Base-by-base conservation (phyloP, 2,888 invertebrate genomes). In the Octodonta nipae region DNA sequence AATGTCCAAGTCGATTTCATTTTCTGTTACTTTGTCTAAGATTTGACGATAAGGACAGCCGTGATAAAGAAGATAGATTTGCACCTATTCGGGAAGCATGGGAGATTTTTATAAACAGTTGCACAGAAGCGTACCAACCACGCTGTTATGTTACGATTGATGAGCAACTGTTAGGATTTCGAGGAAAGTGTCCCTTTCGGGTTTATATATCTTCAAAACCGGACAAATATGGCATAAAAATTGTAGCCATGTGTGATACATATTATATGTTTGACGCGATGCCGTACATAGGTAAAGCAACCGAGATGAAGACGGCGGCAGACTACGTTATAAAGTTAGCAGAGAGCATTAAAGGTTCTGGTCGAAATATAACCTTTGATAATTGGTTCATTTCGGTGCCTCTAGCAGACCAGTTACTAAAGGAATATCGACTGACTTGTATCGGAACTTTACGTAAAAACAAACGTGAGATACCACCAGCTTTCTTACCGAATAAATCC, bases 181-280 rank as follows among this genome's bases (percentile, higher is more conserved):
- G 22, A 10, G 22, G 22, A 11, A n/a, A 11, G 10, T 22, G 22
- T 11, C 22, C 22, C 11, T 22, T 22, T 22, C n/a, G 11, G 22
- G 22, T 22, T 22, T 22, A 22, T 22, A 22, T 10, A 10, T n/a
- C 10, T 22, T 11, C n/a, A 22, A 22, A 22, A 22, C 22, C 22
- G 11, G 22, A 22, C 11, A 22, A 22, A 22, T 22, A 22, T 22
- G 22, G 22, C 11, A 4, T 22, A 22, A 22, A 10, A 11, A 11
- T 10, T n/a, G 11, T 10, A 22, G 11, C n/a, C 11, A 22, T 22
- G 22, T 10, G 11, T 22, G 22, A 22, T 11, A 22, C 22, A 22
- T 4, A 10, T 22, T 22, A 22, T 22, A 10, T 22, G 22, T n/a
- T 2, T n/a, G 11, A 22, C 22, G n/a, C 22, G 4, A 22, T 22